A percentile compares a stretch with the other conserved stretches of the same genome.
Conservation (phyloP, 2,113 vertebrate genomes). For the Chamaetylas fuelleborni region DNA sequence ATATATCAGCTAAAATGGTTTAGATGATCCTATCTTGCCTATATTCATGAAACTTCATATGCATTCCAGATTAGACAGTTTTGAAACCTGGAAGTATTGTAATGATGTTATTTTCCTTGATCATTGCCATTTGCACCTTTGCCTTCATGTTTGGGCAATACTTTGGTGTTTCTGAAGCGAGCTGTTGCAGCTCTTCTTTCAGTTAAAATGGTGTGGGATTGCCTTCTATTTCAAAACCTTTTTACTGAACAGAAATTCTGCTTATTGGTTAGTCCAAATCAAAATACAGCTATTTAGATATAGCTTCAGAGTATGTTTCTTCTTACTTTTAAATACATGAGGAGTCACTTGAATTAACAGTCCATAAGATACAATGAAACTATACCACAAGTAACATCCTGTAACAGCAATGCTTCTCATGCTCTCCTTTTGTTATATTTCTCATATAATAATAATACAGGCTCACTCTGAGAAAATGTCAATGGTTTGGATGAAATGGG, state of each 20-base stretch:
- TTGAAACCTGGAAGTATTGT: neutral
- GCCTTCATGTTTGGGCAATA: neutral
- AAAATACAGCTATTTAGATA: neutral
- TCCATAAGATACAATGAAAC: neutral
- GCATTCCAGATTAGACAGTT: neutral
- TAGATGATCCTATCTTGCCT: neutral
- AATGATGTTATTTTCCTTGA: neutral
- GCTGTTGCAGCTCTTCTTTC: neutral
- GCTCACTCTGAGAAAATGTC: neutral
- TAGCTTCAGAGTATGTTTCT: neutral
- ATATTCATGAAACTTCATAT: neutral
- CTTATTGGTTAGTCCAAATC: neutral
- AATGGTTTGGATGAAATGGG: neutral
- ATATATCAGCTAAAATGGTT: neutral
- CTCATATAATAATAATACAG: neutral
- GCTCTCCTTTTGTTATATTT: neutral
- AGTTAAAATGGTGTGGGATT: neutral
- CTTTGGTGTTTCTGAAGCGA: neutral
- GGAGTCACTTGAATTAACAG: neutral
- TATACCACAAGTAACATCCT: neutral
- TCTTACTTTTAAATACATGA: neutral
- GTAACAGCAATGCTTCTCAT: neutral
- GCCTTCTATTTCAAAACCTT: neutral
- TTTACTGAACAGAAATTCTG: neutral
- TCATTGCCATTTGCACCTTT: neutral